Evolutionary conservation across 2,797 vertebrate species (phyloP), one percentile per base, ranked within the genome.

Genomic region (Ctenosaura bakeri): DNA sequence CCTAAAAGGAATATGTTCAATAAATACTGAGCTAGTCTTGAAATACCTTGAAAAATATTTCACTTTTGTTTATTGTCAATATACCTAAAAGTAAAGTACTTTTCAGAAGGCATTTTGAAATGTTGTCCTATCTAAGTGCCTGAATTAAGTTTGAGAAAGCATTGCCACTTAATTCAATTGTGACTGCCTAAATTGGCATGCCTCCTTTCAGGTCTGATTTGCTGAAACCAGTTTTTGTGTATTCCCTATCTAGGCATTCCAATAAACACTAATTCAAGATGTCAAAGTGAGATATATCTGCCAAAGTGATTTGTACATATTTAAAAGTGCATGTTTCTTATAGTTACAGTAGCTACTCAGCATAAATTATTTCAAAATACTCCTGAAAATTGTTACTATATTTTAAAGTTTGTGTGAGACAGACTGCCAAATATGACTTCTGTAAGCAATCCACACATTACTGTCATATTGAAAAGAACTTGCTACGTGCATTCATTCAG

Each of bases 221-320:
- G 64, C 66, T 56, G 26, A 74, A 83, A 62, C 22, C 54, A 14
- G 24, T 32, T 80, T 88, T 83, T 88, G 8, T 71, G 16, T 74
- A 32, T 56, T 1, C 10, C 59, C 10, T 46, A 46, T 52, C 56
- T 42, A 74, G 24, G 6, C 24, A 82, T 82, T 88, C 20, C 79
- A 46, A 88, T 80, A 69, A 38, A 54, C 22, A 81, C 46, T 80
- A 80, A 88, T 88, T 88, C 69, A 80, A 66, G 50, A 69, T 69
- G 62, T 80, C 77, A 80, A 80, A 69, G 20, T 80, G 64, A 22
- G n/a, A 52, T 81, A 9, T 26, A 46, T 52, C n/a, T 88, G 32
- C 46, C 62, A 50, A 71, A 50, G 42, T 80, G 86, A 66, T 29
- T 69, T 79, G 69, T 32, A 24, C 82, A 64, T 83, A 38, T 1